phyloP scores from a whole-genome alignment of 2,797 vertebrate genomes.

The Sciaenops ocellatus region DNA sequence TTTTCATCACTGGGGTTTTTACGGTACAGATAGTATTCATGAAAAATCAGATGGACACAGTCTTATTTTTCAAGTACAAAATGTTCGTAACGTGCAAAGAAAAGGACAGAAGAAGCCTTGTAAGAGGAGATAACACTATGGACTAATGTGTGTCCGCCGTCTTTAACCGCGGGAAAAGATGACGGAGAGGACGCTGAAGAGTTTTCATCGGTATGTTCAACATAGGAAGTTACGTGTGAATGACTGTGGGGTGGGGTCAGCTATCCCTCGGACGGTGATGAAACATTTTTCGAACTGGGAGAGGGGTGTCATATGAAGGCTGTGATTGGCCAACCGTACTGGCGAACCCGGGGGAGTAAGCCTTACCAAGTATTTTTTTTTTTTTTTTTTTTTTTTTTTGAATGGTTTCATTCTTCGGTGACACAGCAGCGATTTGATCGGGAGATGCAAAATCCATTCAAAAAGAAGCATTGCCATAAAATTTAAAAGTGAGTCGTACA shows the following conservation, averaged over 20 bases:
- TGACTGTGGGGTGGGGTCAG: slow-evolving; percentile 30
- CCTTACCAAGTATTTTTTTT: slow-evolving; percentile 64
- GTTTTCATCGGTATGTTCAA: slow-evolving; percentile 33
- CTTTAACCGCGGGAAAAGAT: slow-evolving; percentile 51
- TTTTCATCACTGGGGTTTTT: slow-evolving; percentile 85
- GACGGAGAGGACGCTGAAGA: slow-evolving; percentile 39
- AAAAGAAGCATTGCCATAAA: slow-evolving; percentile 81
- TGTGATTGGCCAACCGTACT: slow-evolving; percentile 39
- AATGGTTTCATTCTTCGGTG: slow-evolving; percentile 54
- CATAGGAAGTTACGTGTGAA: slow-evolving; percentile 30
- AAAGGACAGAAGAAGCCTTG: slow-evolving; percentile 54
- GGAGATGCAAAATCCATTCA: slow-evolving; percentile 78
- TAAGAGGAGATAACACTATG: slow-evolving; percentile 56
- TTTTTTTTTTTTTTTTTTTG: not conserved
- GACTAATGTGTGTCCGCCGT: slow-evolving; percentile 58
- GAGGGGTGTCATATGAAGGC: slow-evolving; percentile 40
- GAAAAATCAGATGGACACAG: slow-evolving; percentile 76
- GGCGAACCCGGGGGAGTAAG: slow-evolving; percentile 46
- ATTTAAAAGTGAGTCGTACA: slow-evolving; percentile 81
- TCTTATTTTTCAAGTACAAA: slow-evolving; percentile 84
- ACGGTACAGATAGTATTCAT: slow-evolving; percentile 84
- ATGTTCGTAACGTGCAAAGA: slow-evolving; percentile 71
- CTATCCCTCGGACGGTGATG: slow-evolving; percentile 6
- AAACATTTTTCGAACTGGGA: slow-evolving; percentile 36
- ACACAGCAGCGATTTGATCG: slow-evolving; percentile 56